Evolutionary conservation across 2,888 invertebrate species (phyloP).

Genomic region (Cylindroiulus punctatus): DNA sequence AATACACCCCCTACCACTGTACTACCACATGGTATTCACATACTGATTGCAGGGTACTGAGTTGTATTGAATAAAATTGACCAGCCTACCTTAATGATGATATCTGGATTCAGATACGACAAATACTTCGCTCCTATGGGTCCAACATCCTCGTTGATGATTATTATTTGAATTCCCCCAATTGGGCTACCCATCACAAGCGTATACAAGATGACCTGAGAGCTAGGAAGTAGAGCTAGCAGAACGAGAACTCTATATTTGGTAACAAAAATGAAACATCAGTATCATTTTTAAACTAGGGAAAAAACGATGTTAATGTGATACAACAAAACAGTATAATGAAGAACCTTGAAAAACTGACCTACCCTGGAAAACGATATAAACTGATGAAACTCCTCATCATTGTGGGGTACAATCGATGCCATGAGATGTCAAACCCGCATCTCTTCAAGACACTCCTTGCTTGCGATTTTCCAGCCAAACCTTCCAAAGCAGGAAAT

Average conservation of each 20-base stretch:
- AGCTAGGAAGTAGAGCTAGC: neutral
- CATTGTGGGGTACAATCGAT: neutral
- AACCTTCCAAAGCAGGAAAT: neutral
- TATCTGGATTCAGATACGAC: neutral
- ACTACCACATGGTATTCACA: no score
- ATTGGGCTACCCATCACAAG: neutral
- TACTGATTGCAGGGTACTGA: no score
- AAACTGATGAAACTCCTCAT: neutral
- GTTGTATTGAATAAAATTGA: neutral
- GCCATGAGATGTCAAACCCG: neutral
- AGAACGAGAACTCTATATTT: neutral
- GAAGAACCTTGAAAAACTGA: neutral
- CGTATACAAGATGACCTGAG: neutral
- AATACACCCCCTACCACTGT: no score
- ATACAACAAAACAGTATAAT: no score
- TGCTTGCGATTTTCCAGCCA: neutral
- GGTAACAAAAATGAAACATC: neutral
- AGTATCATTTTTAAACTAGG: neutral
- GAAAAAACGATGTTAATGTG: no score
- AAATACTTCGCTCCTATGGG: neutral
- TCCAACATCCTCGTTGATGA: neutral
- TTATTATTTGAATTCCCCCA: neutral
- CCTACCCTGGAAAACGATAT: conserved; percentile 25
- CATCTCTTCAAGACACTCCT: neutral
- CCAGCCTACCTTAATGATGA: neutral